These are phyloP conservation scores for Rhagonycha lutea DNA, from an alignment of 2,888 invertebrate genomes.

Conservation along the genomic window DNA sequence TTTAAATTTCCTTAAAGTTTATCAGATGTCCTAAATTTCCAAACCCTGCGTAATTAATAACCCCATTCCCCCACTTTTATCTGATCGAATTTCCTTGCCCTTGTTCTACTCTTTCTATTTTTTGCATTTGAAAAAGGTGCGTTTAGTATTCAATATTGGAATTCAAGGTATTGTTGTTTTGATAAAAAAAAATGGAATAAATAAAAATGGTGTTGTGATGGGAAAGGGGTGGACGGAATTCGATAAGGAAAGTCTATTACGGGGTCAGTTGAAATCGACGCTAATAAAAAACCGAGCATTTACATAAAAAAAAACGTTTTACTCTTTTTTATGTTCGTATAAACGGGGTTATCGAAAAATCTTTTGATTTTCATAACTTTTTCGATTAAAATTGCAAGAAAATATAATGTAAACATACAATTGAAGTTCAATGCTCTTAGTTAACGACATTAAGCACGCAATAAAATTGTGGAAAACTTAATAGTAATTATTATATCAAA, in stretches of 20 bases:
- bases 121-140: not conserved
- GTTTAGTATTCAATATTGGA: not conserved
- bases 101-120: not conserved
- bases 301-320: not conserved
- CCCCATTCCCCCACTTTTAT: not conserved
- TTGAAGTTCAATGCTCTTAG: conserved; percentile 8
- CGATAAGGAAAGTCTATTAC: not conserved
- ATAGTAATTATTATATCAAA: not conserved
- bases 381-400: not conserved
- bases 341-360: not conserved
- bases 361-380: not conserved
- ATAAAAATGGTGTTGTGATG: not conserved
- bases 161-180: not conserved
- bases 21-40: not conserved
- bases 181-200: not conserved
- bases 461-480: not conserved
- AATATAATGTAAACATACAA: conserved; percentile 8
- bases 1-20: not conserved
- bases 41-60: not conserved
- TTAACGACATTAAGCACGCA: not conserved
- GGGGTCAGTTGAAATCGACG: not conserved
- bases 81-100: not conserved
- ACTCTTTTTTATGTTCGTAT: not conserved
- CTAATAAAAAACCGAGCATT: not conserved
- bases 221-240: not conserved